phyloP scores from a whole-genome alignment of 2,797 vertebrate species.

The Synanceia verrucosa region DNA sequence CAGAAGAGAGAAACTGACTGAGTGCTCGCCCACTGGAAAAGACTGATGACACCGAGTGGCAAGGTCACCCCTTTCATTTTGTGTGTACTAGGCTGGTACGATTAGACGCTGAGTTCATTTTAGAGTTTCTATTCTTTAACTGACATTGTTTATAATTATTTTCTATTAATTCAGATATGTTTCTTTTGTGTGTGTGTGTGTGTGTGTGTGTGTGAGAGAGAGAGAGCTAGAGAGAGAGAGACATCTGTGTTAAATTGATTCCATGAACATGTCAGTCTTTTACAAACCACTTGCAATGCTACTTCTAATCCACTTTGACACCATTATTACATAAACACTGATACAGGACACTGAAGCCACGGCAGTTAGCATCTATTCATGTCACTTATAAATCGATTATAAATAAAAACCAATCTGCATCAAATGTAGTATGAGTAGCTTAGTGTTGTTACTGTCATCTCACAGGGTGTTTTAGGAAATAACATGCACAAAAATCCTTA shows the following conservation, averaged over 20 bases:
- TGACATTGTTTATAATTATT: background rate
- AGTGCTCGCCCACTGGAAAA: background rate
- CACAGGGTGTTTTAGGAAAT: no score
- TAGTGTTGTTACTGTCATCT: background rate
- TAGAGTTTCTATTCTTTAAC: background rate
- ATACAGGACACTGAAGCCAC: no score
- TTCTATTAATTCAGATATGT: background rate
- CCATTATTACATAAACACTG: background rate
- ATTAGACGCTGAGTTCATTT: background rate
- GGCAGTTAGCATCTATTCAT: background rate
- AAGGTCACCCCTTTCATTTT: conserved; percentile 59
- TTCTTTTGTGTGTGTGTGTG: no score
- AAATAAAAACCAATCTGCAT: background rate
- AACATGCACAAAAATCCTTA: background rate
- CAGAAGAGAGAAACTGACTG: conserved; percentile 10
- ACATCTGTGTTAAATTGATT: background rate
- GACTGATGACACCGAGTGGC: conserved; percentile 4
- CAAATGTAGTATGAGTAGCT: background rate
- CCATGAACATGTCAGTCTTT: background rate
- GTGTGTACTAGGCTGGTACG: conserved; percentile 13
- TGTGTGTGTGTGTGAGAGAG: no score
- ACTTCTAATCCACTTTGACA: background rate
- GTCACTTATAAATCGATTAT: background rate
- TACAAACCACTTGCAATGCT: background rate
- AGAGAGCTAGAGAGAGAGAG: no score